These are phyloP conservation scores for Tetheella fluctuosa DNA, from an alignment of 2,888 invertebrate genomes.

Conservation along the genomic window DNA sequence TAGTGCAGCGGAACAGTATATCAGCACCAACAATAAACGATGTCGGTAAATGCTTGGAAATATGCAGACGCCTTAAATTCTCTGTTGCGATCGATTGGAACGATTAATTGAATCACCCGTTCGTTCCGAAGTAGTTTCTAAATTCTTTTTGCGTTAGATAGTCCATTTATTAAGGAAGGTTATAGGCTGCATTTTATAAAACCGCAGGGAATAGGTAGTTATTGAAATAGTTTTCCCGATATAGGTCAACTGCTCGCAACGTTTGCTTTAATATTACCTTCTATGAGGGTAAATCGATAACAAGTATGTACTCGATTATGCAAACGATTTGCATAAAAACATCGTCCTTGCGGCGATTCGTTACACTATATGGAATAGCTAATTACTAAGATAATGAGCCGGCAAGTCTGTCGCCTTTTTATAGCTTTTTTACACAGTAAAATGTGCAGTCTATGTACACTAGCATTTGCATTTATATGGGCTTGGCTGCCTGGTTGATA, in stretches of 20 bases:
- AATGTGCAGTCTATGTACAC: background rate
- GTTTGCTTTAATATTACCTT: no score
- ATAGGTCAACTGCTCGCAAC: background rate
- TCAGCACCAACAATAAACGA: conserved; percentile 22
- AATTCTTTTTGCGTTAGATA: background rate
- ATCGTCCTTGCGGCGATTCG: conserved; percentile 20
- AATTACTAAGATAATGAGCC: conserved; percentile 20
- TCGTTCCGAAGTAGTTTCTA: background rate
- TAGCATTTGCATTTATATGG: conserved; percentile 1
- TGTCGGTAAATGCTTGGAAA: conserved; percentile 24
- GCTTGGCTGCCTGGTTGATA: no score
- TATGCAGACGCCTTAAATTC: conserved; percentile 9
- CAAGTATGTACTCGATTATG: background rate
- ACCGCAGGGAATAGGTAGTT: no score
- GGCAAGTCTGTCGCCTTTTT: conserved; percentile 10
- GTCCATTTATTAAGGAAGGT: no score
- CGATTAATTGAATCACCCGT: background rate
- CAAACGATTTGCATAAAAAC: conserved; percentile 11
- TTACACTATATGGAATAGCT: conserved; percentile 26
- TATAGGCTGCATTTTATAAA: no score
- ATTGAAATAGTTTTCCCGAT: background rate
- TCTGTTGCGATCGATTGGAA: background rate
- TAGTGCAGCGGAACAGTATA: conserved; percentile 16
- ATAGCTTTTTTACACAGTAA: background rate
- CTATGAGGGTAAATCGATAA: conserved; percentile 8